Base-by-base conservation (phyloP, 2,797 vertebrate species). In the Telmatherina bonti region DNA sequence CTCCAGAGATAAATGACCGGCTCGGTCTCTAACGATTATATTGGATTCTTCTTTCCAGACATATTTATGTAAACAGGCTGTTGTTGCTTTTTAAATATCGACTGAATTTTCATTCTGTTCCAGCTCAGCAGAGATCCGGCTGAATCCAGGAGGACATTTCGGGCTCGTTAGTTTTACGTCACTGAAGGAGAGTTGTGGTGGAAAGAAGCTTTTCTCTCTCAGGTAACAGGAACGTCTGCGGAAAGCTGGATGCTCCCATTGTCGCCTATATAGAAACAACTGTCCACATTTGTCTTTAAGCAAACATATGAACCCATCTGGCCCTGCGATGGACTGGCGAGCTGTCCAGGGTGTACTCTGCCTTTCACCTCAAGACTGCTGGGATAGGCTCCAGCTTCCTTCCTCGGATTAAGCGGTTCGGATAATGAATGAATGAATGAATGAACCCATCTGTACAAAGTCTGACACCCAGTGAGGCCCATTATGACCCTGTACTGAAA, bases 11-110 rank as follows among this genome's bases (percentile, higher is more conserved):
- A 41, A 76, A 79, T 43, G 7, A 30, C 7, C 43, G 2, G 7
- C 18, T 5, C 18, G 10, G 15, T 31, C 8, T 7, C 56, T 52
- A 12, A 24, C 8, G 8, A 45, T 57, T 29, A 12, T 11, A 49
- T 59, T 29, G 31, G 35, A 74, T 38, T 64, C 60, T 64, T 26
- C 8, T 55, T 30, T 67, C 18, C 31, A 49, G 47, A 63, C 35
- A 31, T 15, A 0, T 57, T 53, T 7, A 53, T 52, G 64, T 31
- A 24, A 31, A 9, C 9, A 24, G 31, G 45, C 24, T 22, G 22
- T 0, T 49, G 58, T 16, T 45, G 62, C 35, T 10, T 51, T 69
- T 72, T 52, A 54, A 53, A 16, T 38, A 11, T 31, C 2, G 20
- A 0, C 27, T 57, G 29, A 47, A 24, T 72, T 63, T 49, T 45